phyloP scores from a whole-genome alignment of 2,797 vertebrate species.

The Ataeniobius toweri region DNA sequence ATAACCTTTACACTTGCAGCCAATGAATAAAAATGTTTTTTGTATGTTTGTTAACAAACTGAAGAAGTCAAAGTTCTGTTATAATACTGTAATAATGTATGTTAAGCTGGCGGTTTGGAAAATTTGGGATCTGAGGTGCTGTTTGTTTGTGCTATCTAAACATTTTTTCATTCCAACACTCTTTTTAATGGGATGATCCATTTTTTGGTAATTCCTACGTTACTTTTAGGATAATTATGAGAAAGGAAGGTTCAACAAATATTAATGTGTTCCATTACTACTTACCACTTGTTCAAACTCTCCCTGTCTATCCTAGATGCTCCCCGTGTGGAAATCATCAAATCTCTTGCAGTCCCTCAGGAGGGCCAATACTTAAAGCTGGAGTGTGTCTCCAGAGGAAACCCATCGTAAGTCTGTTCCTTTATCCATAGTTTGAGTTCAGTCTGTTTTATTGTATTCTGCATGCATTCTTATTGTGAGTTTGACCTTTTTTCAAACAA shows the following conservation, averaged over 20 bases:
- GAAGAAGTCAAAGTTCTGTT: too few species aligned
- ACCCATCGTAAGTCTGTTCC: conserved; percentile 92
- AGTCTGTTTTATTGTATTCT: conserved; percentile 8
- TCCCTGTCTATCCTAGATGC: conserved; percentile 82
- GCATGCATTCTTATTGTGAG: neutral
- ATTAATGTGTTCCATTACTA: neutral
- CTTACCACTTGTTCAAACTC: neutral
- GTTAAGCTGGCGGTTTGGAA: too few species aligned
- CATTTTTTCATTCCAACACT: neutral
- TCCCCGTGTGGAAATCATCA: conserved; percentile 92
- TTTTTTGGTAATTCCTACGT: neutral
- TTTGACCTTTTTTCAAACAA: conserved; percentile 22
- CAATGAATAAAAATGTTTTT: neutral
- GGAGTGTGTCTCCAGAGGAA: conserved; percentile 97
- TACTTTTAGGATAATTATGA: neutral
- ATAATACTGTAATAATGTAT: too few species aligned
- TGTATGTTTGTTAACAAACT: too few species aligned
- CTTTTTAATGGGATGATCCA: neutral
- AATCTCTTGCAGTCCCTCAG: conserved; percentile 88
- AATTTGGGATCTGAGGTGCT: neutral
- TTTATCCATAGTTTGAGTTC: conserved; percentile 9
- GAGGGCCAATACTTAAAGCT: conserved; percentile 95
- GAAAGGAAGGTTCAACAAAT: neutral
- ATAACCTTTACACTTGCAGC: neutral
- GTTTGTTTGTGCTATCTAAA: neutral